Evolutionary conservation across 1,140 invertebrate genomes (phyloP).

Genomic region (Harlomillsia oculata): DNA sequence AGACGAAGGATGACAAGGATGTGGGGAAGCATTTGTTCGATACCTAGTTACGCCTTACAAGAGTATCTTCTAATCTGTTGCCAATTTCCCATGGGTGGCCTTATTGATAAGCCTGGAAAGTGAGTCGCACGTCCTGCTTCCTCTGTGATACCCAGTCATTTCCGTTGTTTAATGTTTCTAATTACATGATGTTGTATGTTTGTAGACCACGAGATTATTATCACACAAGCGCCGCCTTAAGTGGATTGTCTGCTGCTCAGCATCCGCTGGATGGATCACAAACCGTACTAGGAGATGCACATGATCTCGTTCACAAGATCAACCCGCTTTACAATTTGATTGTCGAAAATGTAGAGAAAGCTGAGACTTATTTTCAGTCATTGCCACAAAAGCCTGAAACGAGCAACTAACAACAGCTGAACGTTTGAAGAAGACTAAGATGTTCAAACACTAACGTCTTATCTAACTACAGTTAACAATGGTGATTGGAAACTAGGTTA

Average conservation of each 20-base stretch:
- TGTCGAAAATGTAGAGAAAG: constrained; percentile 41
- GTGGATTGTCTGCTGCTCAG: constrained; percentile 89
- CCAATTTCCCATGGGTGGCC: constrained; percentile 76
- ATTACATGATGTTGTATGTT: too few species aligned
- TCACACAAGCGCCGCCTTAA: constrained; percentile 91
- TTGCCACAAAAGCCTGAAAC: too few species aligned
- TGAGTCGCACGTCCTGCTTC: too few species aligned
- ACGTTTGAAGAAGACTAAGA: too few species aligned
- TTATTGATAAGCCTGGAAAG: constrained; percentile 94
- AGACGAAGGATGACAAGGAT: too few species aligned
- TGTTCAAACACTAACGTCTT: too few species aligned
- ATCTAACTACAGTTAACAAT: too few species aligned
- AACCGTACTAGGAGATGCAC: constrained; percentile 51
- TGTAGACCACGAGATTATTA: constrained; percentile 81
- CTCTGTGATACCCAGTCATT: too few species aligned
- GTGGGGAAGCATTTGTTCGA: constrained; percentile 53
- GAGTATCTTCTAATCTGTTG: constrained; percentile 91
- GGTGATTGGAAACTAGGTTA: too few species aligned
- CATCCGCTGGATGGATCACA: constrained; percentile 53
- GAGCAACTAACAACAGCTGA: too few species aligned
- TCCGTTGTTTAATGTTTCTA: too few species aligned
- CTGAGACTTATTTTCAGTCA: constrained; percentile 16
- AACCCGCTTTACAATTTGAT: constrained; percentile 60
- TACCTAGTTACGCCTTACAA: constrained; percentile 74
- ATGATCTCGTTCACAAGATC: constrained; percentile 36